Evolutionary conservation across 2,888 invertebrate species (phyloP).

Genomic region (Hydriomena furcata): DNA sequence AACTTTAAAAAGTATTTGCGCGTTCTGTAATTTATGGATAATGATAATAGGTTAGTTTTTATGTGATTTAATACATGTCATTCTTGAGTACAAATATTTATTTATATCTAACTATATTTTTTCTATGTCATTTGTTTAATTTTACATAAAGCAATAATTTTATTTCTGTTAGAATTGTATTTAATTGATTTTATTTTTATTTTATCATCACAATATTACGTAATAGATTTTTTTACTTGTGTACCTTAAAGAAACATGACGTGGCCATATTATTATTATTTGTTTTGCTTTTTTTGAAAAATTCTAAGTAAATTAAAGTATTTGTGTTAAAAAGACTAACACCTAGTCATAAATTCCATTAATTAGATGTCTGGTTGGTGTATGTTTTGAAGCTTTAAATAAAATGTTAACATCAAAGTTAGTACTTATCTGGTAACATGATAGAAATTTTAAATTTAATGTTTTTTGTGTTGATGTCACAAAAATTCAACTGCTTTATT

Average conservation of each 20-base stretch:
- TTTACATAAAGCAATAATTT: slow-evolving; percentile 34
- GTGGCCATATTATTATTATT: slow-evolving; percentile 53
- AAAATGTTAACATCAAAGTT: neutral
- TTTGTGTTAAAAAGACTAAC: slow-evolving; percentile 53
- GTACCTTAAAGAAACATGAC: slow-evolving; percentile 48
- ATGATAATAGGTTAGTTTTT: slow-evolving; percentile 12
- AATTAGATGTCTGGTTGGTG: slow-evolving; percentile 24
- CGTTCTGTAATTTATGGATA: slow-evolving; percentile 18
- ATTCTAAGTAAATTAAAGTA: slow-evolving; percentile 16
- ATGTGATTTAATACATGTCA: slow-evolving; percentile 18
- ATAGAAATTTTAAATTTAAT: no score
- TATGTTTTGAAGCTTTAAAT: slow-evolving; percentile 25
- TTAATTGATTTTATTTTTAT: slow-evolving; percentile 28
- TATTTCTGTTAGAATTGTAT: slow-evolving; percentile 27
- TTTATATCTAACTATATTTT: slow-evolving; percentile 22
- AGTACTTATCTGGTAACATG: no score
- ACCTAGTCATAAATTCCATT: slow-evolving; percentile 54
- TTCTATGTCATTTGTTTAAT: slow-evolving; percentile 19
- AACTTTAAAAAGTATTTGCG: slow-evolving; percentile 11
- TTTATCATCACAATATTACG: slow-evolving; percentile 25
- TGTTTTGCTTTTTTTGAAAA: slow-evolving; percentile 31
- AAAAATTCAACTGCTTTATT: slow-evolving; percentile 10
- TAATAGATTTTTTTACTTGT: slow-evolving; percentile 21
- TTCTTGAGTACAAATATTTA: slow-evolving; percentile 36
- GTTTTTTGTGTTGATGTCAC: slow-evolving; percentile 19